phyloP scores from a whole-genome alignment of 2,797 vertebrate genomes.

The Sternotherus odoratus region DNA sequence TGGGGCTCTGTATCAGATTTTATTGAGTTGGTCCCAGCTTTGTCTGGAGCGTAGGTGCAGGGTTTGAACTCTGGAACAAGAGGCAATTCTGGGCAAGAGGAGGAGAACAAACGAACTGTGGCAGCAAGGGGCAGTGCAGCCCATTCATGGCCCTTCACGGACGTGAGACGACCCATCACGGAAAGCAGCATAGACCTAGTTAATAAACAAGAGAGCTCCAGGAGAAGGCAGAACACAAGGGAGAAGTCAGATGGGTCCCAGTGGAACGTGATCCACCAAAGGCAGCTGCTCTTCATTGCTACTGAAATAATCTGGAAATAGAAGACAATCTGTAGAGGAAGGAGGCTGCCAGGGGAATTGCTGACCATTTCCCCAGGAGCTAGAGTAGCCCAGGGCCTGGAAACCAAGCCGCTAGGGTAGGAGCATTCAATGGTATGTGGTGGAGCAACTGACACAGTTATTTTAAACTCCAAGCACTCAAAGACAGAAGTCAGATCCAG shows the following conservation, averaged over 20 bases:
- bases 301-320: background rate
- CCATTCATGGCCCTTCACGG: background rate
- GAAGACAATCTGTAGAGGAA: background rate
- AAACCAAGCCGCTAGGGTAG: background rate
- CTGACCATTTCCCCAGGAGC: background rate
- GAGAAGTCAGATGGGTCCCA: background rate
- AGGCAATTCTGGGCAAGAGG: too few species aligned
- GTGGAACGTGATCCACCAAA: background rate
- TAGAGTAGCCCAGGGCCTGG: background rate
- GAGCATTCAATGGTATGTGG: background rate
- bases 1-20: too few species aligned
- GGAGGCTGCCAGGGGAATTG: background rate
- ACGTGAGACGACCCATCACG: background rate
- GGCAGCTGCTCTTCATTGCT: background rate
- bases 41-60: too few species aligned
- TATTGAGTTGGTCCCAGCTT: too few species aligned
- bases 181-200: background rate
- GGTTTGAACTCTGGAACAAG: too few species aligned
- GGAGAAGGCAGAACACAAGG: background rate
- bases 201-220: background rate
- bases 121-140: background rate
- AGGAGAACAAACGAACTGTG: too few species aligned
- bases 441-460: background rate
- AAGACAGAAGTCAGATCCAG: background rate
- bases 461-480: background rate